Evolutionary conservation across 2,797 vertebrate genomes (phyloP).

Genomic region (Darevskia mixta): DNA sequence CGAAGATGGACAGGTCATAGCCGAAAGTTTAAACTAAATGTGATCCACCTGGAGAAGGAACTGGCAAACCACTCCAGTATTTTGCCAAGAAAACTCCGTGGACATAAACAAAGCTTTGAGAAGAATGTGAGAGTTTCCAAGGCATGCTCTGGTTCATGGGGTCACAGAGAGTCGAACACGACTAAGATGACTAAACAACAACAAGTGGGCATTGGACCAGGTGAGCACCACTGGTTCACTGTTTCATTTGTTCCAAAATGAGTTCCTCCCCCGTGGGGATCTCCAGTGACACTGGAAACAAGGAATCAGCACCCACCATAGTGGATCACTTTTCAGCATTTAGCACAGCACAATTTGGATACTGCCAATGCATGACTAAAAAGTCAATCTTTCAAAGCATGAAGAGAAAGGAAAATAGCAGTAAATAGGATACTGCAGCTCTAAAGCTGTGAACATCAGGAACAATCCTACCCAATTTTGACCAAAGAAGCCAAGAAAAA

Average conservation of each 20-base stretch:
- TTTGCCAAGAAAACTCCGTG: no score
- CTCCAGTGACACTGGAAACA: no score
- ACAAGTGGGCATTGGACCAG: no score
- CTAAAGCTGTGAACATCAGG: background rate
- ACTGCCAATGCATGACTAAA: background rate
- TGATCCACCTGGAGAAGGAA: no score
- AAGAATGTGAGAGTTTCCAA: no score
- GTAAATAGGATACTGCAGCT: conserved; percentile 7
- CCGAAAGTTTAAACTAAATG: no score
- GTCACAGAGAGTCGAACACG: no score
- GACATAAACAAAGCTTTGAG: no score
- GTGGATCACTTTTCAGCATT: background rate
- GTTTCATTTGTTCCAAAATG: background rate
- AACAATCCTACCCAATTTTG: conserved; percentile 8
- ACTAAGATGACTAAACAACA: no score
- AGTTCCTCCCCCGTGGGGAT: background rate
- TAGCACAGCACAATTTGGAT: background rate
- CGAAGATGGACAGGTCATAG: no score
- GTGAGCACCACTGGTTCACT: background rate
- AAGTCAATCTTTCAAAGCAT: background rate
- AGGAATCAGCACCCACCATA: background rate
- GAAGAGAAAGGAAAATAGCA: conserved; percentile 3
- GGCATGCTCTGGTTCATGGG: no score
- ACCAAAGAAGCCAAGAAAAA: background rate
- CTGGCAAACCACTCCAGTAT: no score